Base-by-base conservation (phyloP, 2,113 vertebrate species). In the Leptobrachium leishanense region DNA sequence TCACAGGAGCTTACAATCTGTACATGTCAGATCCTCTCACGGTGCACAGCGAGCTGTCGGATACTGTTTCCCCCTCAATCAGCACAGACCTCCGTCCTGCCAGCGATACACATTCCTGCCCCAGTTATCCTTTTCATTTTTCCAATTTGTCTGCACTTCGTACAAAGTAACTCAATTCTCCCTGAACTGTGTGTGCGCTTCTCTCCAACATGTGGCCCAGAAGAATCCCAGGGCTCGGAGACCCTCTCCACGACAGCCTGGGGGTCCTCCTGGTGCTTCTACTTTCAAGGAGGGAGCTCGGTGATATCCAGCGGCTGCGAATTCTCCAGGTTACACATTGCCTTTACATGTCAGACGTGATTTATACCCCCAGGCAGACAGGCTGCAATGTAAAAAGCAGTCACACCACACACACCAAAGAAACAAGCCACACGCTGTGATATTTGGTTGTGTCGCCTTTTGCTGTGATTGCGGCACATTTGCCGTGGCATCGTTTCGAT, bases 211-310 rank as follows among this genome's bases (percentile, higher is more conserved):
- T 11, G 41, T 15, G 72, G 43, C 10, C 20, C 9, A 59, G 42
- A 41, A 41, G 46, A 50, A 50, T 50, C 8, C 2, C 43, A 2
- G 13, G 40, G 40, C 70, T 3, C 40, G 13, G 39, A 63, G 42
- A n/a, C 40, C 59, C 3, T 55, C 75, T 57, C 64, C 75, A 57
- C 65, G 46, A 9, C 65, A 12, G 64, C 75, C 75, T 54, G 50
- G 75, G 65, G 75, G 50, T 68, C 75, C 75, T 53, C 4, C 15
- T 12, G 40, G 64, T 42, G 68, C n/a, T 12, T 12, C 20, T 31
- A 31, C 20, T 31, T 31, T 31, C 20, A 31, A 31, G 20, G 20
- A 31, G 20, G 20, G 20, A 31, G 20, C 20, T 31, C 12, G 6
- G n/a, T 15, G 6, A 2, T 15, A 63, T 63, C 6, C 59, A 13